Evolutionary conservation across 2,797 vertebrate species (phyloP), one percentile per base, ranked within the genome.

Genomic region (Pelochelys cantorii): DNA sequence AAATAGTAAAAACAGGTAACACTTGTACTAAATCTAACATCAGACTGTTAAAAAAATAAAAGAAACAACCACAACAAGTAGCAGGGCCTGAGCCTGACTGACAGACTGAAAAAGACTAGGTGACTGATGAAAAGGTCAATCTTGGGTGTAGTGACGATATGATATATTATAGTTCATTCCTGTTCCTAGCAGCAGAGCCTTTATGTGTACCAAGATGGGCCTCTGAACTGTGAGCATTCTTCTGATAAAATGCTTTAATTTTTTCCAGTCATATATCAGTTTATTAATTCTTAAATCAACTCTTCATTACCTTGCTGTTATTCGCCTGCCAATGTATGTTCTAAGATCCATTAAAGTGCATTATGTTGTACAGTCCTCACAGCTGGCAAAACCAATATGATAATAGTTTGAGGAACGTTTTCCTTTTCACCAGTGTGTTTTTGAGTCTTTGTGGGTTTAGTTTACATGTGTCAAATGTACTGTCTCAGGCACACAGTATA

Each of bases 221-320:
- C n/a, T 95, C 78, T 92, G 60, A 94, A 94, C 90, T n/a, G 79
- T 91, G 84, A 85, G 42, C 56, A 88, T 90, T 65, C 34, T 23
- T 62, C 13, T 96, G 90, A 93, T 93, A 29, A 94, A 96, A 93
- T 34, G 62, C 93, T 93, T 95, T 88, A 84, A 94, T 94, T 91
- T 96, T 68, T 93, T 88, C 48, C 59, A 81, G 81, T 89, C 82
- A 89, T 20, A 77, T 31, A 86, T 7, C 84, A 12, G 22, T 62
- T 95, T 96, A 93, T 94, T 96, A 92, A 95, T 95, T 92, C 83
- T 95, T 97, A 95, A 96, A 96, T 96, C 96, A 95, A 92, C 62
- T 86, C 85, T 74, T 62, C 42, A 78, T 94, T 96, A 59, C 82
- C 87, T 60, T 84, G 31, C 79, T 92, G 34, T 79, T 95, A 74